Evolutionary conservation across 2,113 vertebrate species (phyloP), one percentile per base, ranked within the genome.

Genomic region (Monopterus albus): DNA sequence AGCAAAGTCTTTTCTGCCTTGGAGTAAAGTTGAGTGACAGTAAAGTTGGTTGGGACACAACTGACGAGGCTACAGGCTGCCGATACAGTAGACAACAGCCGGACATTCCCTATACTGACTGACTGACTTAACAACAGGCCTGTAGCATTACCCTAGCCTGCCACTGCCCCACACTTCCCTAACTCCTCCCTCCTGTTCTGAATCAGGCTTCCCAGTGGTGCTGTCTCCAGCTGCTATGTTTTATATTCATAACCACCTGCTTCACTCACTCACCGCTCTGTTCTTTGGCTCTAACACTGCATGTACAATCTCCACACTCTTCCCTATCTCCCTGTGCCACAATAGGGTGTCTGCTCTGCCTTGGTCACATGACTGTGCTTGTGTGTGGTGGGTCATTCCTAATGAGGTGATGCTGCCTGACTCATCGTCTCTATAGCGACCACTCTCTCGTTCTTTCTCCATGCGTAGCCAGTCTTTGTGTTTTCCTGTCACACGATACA

Each of bases 351-450:
- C 81, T 87, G 84, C 78, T 25, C 68, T 31, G 53, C 61, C 75
- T 50, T 14, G 6, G 79, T 87, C 89, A 91, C 71, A 58, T 92
- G 89, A 86, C 77, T 31, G 31, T 43, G 76, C 43, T 76, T 49
- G 87, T 79, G 86, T 78, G 87, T 83, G 88, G 84, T 83, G 88
- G 87, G 86, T 91, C 89, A 90, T 89, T 83, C 81, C 81, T 92
- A 90, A 91, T 91, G 88, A 91, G 86, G 82, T 57, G 58, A 75
- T 79, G 67, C 66, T 82, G 82, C 77, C 85, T 87, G 87, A 82
- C 80, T 84, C 79, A 71, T 78, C 67, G 86, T 90, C 82, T 87
- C 89, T 86, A 92, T 90, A 86, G 87, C 82, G 83, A 90, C 87
- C 12, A 31, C 36, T 55, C 78, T 70, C 47, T 58, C 73, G 55